phyloP scores from a whole-genome alignment of 2,797 vertebrate genomes.

The Halcyon leucocephala region DNA sequence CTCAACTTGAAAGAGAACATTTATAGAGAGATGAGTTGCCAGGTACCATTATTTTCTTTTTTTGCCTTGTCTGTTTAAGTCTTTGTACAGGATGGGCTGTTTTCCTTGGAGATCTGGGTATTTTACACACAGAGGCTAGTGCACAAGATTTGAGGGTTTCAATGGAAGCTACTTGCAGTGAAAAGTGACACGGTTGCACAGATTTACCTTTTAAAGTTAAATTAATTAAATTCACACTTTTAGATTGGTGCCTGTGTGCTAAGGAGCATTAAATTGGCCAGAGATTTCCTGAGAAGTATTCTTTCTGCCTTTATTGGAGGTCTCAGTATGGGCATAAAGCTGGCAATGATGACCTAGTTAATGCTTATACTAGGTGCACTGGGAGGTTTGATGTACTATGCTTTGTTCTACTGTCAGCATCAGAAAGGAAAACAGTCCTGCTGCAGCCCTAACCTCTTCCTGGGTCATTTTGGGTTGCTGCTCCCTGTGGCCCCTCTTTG shows the following conservation, averaged over 20 bases:
- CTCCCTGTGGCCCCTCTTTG: background rate
- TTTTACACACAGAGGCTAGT: background rate
- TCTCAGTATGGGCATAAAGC: background rate
- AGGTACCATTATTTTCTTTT: constrained; percentile 29
- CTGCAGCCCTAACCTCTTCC: background rate
- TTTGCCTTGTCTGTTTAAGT: constrained; percentile 7
- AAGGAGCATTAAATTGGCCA: background rate
- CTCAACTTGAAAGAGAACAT: constrained; percentile 31
- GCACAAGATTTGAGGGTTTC: background rate
- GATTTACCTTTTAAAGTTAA: background rate
- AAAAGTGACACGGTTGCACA: background rate
- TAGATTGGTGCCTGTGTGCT: background rate
- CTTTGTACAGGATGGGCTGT: background rate
- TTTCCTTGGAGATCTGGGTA: constrained; percentile 18
- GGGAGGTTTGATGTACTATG: accelerated
- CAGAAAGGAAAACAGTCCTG: background rate
- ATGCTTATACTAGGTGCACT: background rate
- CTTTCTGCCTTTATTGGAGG: background rate
- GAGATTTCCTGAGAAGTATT: background rate
- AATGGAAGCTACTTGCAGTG: background rate
- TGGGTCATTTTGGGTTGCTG: background rate
- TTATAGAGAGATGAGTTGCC: constrained; percentile 34
- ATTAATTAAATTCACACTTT: background rate
- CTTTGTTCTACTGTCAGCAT: background rate
- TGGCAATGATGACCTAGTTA: background rate